Conservation (phyloP, 2,888 invertebrate species). For the Serrognathus titanus region DNA sequence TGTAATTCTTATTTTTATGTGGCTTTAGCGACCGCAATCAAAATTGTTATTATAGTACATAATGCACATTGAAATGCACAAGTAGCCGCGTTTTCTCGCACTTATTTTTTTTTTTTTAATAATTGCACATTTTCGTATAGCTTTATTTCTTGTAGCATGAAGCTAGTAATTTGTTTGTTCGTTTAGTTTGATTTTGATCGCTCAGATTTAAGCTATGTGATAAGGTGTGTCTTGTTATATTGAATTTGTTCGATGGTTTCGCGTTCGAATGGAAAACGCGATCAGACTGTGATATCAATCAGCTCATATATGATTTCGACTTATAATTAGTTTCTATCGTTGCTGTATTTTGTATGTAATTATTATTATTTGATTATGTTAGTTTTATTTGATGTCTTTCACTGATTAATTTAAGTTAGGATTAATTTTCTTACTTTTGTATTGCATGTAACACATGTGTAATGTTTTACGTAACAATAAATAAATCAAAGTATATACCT, state of each 20-base stretch:
- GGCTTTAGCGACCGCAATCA: not conserved
- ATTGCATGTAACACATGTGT: no score
- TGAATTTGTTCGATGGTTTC: constrained; percentile 2
- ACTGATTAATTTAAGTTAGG: constrained; percentile 2
- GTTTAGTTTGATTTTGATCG: constrained; percentile 29
- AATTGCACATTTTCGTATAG: constrained; percentile 14
- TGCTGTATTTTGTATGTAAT: constrained; percentile 11
- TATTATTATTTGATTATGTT: constrained; percentile 7
- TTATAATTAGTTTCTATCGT: constrained; percentile 2
- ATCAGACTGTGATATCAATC: constrained; percentile 47
- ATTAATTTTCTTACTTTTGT: not conserved
- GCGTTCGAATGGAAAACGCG: constrained; percentile 24
- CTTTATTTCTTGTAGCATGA: constrained; percentile 19
- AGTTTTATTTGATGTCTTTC: constrained; percentile 7
- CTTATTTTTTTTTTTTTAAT: constrained; percentile 11
- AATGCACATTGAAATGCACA: constrained; percentile 10
- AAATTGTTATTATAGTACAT: constrained; percentile 12
- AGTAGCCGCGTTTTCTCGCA: constrained; percentile 10
- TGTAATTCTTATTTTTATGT: not conserved
- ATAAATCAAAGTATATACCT: no score
- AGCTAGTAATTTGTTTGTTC: constrained; percentile 6
- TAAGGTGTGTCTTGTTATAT: constrained; percentile 28
- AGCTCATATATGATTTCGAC: constrained; percentile 49
- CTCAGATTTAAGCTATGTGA: constrained; percentile 45
- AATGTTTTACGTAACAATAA: no score